These are phyloP conservation scores for Drosophila biarmipes DNA, from an alignment of 1,140 invertebrate species.

Conservation along the genomic window DNA sequence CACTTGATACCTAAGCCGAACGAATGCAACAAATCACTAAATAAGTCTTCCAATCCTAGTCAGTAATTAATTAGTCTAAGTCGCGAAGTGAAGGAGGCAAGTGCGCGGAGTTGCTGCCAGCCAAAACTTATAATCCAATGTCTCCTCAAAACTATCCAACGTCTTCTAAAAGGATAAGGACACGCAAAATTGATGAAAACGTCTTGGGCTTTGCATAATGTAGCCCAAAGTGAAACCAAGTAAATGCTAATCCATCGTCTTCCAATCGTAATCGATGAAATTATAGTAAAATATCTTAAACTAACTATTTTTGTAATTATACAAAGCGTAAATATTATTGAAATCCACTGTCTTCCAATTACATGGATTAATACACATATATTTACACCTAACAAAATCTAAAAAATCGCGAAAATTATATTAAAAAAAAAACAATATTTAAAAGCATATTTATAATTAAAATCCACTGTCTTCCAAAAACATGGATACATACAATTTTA, in stretches of 20 bases:
- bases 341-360: constrained; percentile 43
- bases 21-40: constrained; percentile 83
- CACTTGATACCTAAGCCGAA: constrained; percentile 50
- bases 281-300: constrained; percentile 14
- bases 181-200: constrained; percentile 6
- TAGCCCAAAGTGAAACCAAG: constrained; percentile 32
- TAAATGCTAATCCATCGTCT: constrained; percentile 63
- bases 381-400: constrained; percentile 3
- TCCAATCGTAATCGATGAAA: constrained; percentile 50
- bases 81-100: constrained; percentile 38
- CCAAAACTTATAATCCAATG: constrained; percentile 19
- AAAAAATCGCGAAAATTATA: constrained; percentile 4
- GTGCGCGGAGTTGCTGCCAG: constrained; percentile 22
- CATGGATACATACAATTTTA: constrained; percentile 3
- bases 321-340: constrained; percentile 14
- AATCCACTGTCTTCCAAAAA: not conserved
- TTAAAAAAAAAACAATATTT: not conserved
- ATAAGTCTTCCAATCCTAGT: constrained; percentile 81
- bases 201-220: constrained; percentile 23
- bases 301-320: constrained; percentile 49
- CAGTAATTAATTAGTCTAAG: constrained; percentile 63
- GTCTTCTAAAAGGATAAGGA: constrained; percentile 58
- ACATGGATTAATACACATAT: constrained; percentile 29
- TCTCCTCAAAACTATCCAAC: constrained; percentile 28
- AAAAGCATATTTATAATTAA: not conserved